Evolutionary conservation across 1,140 invertebrate genomes (phyloP).

Genomic region (Geopemphigus sp.): DNA sequence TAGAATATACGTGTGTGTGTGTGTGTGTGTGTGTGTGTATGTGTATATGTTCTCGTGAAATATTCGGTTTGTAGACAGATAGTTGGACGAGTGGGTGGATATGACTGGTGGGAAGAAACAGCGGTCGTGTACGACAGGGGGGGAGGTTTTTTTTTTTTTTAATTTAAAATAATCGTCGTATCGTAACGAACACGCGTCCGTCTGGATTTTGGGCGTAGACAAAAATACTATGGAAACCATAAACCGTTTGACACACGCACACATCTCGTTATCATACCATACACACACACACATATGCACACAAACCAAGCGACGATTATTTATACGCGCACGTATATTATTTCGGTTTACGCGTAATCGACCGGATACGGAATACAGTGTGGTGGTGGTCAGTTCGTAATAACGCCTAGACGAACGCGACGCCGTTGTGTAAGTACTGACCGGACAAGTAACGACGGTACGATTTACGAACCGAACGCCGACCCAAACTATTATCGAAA

Average conservation of each 20-base stretch:
- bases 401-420: not conserved
- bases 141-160: not conserved
- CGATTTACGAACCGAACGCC: no score
- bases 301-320: slow-evolving; percentile 25
- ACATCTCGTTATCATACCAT: slow-evolving; percentile 5
- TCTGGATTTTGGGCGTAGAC: not conserved
- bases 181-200: not conserved
- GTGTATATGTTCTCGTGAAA: not conserved
- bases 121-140: not conserved
- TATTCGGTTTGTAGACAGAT: slow-evolving; percentile 14
- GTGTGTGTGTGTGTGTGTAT: no score
- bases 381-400: not conserved
- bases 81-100: slow-evolving; percentile 15
- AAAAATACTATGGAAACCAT: not conserved
- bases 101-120: slow-evolving; percentile 27
- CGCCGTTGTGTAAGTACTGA: not conserved
- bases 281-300: not conserved
- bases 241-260: slow-evolving; percentile 14
- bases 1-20: no score
- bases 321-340: not conserved
- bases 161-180: not conserved
- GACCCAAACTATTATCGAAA: no score
- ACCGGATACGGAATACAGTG: not conserved
- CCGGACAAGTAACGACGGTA: no score
- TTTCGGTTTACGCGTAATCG: not conserved